Conservation (phyloP, 2,888 invertebrate genomes). For the Lordiphosa andalusiaca region DNA sequence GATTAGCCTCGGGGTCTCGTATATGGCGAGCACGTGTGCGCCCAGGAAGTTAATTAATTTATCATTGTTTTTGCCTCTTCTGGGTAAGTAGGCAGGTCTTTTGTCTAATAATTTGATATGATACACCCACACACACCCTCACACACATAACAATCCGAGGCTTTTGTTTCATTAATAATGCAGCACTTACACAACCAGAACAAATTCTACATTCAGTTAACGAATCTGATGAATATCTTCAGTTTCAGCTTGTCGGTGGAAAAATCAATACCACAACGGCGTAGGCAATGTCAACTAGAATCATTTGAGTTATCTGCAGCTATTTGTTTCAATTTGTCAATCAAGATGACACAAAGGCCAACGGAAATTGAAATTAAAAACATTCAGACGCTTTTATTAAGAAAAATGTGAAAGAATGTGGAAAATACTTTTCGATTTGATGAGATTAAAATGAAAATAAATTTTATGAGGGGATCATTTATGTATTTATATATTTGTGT, state of each 20-base stretch:
- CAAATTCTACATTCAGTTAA: slow-evolving; percentile 44
- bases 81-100: neutral
- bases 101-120: slow-evolving; percentile 33
- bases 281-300: slow-evolving; percentile 29
- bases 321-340: slow-evolving; percentile 66
- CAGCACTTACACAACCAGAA: slow-evolving; percentile 33
- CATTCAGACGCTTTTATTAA: slow-evolving; percentile 37
- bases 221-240: slow-evolving; percentile 55
- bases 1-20: slow-evolving; percentile 35
- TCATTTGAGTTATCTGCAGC: slow-evolving; percentile 45
- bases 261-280: slow-evolving; percentile 39
- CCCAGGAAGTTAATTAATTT: slow-evolving; percentile 59
- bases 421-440: too few relatives aligned
- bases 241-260: slow-evolving; percentile 40
- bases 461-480: too few relatives aligned
- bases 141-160: neutral
- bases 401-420: slow-evolving; percentile 31
- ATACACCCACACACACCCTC: slow-evolving; percentile 30
- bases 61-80: slow-evolving; percentile 56
- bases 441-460: too few relatives aligned
- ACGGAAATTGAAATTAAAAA: slow-evolving; percentile 55
- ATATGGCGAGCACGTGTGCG: slow-evolving; percentile 45
- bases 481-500: too few relatives aligned
- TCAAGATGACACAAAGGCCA: slow-evolving; percentile 39
- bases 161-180: slow-evolving; percentile 48